phyloP scores from a whole-genome alignment of 2,797 vertebrate species.

The Phalloptychus januarius region DNA sequence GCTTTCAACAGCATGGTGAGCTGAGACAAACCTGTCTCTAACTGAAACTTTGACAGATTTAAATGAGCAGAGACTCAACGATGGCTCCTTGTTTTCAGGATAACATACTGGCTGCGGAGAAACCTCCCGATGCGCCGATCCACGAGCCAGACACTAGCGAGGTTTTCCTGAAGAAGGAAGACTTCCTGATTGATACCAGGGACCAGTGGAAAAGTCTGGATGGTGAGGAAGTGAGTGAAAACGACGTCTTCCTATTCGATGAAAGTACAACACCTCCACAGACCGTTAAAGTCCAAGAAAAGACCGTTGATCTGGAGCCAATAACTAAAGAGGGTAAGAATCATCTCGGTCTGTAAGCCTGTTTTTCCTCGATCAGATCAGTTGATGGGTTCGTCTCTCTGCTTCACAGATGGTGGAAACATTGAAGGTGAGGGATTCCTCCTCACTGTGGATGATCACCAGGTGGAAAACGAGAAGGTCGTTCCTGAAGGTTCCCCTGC shows the following conservation, averaged over 20 bases:
- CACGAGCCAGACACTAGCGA: slow-evolving; percentile 53
- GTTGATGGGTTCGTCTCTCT: slow-evolving; percentile 13
- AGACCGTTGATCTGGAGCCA: slow-evolving; percentile 13
- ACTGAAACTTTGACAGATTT: not conserved
- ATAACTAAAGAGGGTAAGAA: slow-evolving; percentile 26
- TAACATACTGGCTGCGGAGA: slow-evolving; percentile 86
- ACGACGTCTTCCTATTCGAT: slow-evolving; percentile 75
- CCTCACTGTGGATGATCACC: slow-evolving; percentile 7
- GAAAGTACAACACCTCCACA: slow-evolving; percentile 49
- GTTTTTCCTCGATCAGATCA: too few species aligned
- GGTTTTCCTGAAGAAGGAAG: slow-evolving; percentile 70
- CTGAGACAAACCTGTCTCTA: not conserved
- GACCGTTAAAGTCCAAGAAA: slow-evolving; percentile 6
- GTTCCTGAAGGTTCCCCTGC: slow-evolving; percentile 13
- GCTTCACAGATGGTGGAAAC: slow-evolving; percentile 57
- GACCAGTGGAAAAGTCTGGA: slow-evolving; percentile 60
- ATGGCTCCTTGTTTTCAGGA: slow-evolving; percentile 76
- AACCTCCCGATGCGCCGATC: slow-evolving; percentile 80
- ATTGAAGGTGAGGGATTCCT: slow-evolving; percentile 74
- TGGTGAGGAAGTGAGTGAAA: slow-evolving; percentile 56
- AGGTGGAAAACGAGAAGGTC: slow-evolving; percentile 6
- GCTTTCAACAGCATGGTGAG: slow-evolving; percentile 76
- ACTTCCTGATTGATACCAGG: slow-evolving; percentile 69
- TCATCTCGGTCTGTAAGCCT: not conserved
- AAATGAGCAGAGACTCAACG: not conserved